Base-by-base conservation (phyloP, 2,797 vertebrate species). In the Oreortyx pictus region DNA sequence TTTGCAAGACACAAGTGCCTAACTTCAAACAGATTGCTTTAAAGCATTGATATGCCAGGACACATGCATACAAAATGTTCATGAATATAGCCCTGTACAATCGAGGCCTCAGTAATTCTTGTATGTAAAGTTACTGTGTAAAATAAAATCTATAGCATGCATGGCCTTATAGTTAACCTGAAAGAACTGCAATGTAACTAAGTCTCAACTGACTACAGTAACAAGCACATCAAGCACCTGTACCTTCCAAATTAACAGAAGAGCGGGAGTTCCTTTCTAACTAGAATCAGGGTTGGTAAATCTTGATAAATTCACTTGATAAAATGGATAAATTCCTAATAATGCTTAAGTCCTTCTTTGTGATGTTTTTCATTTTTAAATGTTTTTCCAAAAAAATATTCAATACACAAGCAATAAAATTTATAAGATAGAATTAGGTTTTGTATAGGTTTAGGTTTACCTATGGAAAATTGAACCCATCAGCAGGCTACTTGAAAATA, bases 41-140 rank as follows among this genome's bases (percentile, higher is more conserved):
- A 64, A 43, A 74, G 14, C 6, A 2, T 68, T 72, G 15, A 7
- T 74, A 10, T 62, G 16, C 62, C 37, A 79, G 33, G 19, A 65
- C 2, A 41, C 0, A 0, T 46, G 22, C 9, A 2, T 68, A 14
- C 13, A 16, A 33, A n/a, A n/a, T n/a, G 35, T 13, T 19, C 7
- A 8, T n/a, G 7, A 70, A 65, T 65, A 54, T 74, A 65, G 4
- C 29, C 47, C 71, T 47, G 25, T 39, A 41, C 71, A 84, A 72
- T 56, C 31, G 65, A 80, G 54, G 61, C 25, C 23, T 52, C 11
- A 78, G 23, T 33, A 72, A 54, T 82, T 61, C 11, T 72, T 5
- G 1, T 35, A 12, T 7, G 22, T 68, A 71, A 56, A 88, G 71
- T 46, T 39, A 14, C 2, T 1, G 4, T 59, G 11, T 56, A 56